Percentiles rank a stretch among this genome's conserved stretches.
These are phyloP conservation scores for Apodemus agrarius DNA, from an alignment of 2,797 vertebrate species.

Conservation along the genomic window DNA sequence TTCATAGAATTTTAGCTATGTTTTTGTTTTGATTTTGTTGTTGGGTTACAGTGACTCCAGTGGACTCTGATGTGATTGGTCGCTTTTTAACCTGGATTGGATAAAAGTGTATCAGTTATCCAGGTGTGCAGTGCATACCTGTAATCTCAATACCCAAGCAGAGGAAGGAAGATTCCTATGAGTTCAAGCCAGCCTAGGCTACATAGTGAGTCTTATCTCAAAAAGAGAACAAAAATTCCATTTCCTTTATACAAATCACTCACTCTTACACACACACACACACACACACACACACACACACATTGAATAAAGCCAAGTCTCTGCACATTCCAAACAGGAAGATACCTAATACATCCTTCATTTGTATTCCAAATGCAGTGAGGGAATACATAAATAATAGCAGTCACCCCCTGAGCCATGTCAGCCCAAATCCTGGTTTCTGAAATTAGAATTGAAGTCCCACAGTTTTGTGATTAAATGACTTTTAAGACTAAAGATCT, in stretches of 20 bases:
- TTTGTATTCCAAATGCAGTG: not conserved
- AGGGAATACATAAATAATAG: not conserved
- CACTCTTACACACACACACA: not conserved
- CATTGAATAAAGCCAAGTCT: not conserved
- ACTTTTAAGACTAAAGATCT: not conserved
- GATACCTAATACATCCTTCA: not conserved
- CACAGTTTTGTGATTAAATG: not conserved
- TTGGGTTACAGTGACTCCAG: not conserved
- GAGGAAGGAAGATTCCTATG: not conserved
- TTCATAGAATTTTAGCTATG: not conserved
- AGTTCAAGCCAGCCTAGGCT: not conserved
- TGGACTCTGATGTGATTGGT: not conserved
- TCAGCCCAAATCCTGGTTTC: not conserved
- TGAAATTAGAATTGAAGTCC: not conserved
- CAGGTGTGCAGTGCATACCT: not conserved
- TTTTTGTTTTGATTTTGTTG: not conserved
- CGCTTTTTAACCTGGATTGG: not conserved
- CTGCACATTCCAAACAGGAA: not conserved
- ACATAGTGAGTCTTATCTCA: not conserved
- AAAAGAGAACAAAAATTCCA: not conserved
- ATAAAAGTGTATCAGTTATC: not conserved
- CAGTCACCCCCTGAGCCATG: not conserved
- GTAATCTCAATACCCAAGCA: not conserved
- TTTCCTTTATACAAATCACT: constrained; percentile 20
- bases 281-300: not conserved